Evolutionary conservation across 2,797 vertebrate genomes (phyloP).

Genomic region (Rhinoraja longicauda): DNA sequence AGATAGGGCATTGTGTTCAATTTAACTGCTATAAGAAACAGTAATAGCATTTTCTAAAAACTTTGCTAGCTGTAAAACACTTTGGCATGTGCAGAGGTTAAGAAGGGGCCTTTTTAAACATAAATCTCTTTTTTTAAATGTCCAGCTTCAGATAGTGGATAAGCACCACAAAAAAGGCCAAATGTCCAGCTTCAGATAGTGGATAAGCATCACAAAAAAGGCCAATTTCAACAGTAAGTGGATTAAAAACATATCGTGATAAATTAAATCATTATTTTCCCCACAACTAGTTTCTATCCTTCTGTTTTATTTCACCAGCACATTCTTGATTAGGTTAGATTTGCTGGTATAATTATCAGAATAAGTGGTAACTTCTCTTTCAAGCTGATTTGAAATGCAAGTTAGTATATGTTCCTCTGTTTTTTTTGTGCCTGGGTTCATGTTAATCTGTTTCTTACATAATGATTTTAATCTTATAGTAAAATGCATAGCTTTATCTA

Average conservation of each 20-base stretch:
- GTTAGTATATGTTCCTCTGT: not conserved
- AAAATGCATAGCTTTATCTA: not conserved
- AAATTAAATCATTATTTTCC: not conserved
- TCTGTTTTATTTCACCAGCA: not conserved
- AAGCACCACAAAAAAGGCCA: not conserved
- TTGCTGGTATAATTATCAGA: not conserved
- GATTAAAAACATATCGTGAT: not conserved
- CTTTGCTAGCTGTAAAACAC: not conserved
- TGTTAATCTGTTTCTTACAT: not conserved
- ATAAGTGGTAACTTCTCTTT: not conserved
- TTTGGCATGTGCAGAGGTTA: not conserved
- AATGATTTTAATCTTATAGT: not conserved
- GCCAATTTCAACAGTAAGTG: too few species aligned
- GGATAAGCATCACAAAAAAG: not conserved
- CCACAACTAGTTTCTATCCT: not conserved
- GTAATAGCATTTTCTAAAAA: not conserved
- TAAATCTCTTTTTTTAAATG: not conserved
- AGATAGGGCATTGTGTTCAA: not conserved
- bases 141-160: too few species aligned
- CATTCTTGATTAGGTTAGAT: not conserved
- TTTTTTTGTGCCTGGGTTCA: not conserved
- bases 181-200: not conserved
- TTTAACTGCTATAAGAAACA: not conserved
- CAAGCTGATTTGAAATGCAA: not conserved
- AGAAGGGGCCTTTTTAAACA: not conserved